A percentile compares a stretch with the other conserved stretches of the same genome.
These are phyloP conservation scores for Corythaixoides concolor DNA, from an alignment of 2,113 vertebrate genomes.

Conservation along the genomic window DNA sequence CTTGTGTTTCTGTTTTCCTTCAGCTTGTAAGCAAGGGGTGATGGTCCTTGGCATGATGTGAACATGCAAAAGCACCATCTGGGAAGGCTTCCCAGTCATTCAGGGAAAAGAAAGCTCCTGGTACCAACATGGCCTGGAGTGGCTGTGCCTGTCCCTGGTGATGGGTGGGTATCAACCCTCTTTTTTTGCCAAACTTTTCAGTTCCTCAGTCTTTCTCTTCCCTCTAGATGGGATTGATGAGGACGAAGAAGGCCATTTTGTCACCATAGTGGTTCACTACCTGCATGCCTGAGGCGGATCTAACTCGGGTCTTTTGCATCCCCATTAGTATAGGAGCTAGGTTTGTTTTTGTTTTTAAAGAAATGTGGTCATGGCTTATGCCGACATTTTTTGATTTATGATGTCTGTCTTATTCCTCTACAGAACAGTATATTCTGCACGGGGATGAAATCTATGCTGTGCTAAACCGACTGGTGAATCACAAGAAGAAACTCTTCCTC, in stretches of 20 bases:
- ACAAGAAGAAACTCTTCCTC: constrained; percentile 84
- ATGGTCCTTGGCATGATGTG: not conserved
- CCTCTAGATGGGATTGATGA: not conserved
- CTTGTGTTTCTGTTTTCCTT: not conserved
- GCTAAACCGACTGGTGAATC: constrained; percentile 77
- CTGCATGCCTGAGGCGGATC: not conserved
- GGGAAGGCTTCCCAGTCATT: not conserved
- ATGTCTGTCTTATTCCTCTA: not conserved
- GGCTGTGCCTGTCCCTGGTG: not conserved
- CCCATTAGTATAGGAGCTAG: not conserved
- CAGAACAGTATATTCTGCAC: constrained; percentile 80
- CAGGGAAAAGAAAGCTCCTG: not conserved
- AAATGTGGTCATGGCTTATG: not conserved
- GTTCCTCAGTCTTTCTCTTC: not conserved
- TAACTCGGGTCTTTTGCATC: not conserved
- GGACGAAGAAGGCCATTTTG: not conserved
- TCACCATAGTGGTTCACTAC: not conserved
- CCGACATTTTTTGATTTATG: not conserved
- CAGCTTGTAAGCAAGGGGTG: not conserved
- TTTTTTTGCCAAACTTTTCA: not conserved
- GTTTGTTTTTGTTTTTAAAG: not conserved
- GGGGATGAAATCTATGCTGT: constrained; percentile 81
- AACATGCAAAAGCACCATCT: not conserved
- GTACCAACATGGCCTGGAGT: not conserved
- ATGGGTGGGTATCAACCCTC: not conserved